Evolutionary conservation across 2,113 vertebrate genomes (phyloP).

Genomic region (Calidris pugnax): DNA sequence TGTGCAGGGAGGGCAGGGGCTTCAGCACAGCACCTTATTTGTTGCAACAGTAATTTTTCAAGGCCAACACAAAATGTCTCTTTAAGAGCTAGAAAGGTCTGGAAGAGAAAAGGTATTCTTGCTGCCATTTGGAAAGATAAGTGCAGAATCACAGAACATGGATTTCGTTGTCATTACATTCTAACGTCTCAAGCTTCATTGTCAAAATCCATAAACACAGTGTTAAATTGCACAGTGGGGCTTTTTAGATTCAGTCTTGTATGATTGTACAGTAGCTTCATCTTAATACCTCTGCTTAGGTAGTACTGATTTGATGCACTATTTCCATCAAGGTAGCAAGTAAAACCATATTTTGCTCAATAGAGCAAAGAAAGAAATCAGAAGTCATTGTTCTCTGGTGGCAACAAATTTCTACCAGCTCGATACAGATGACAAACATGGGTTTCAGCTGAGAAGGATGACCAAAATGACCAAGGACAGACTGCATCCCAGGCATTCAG

Average conservation of each 20-base stretch:
- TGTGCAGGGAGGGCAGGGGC: neutral
- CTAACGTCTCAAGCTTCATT: fast-evolving
- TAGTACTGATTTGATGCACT: neutral
- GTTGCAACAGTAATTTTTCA: neutral
- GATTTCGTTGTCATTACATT: neutral
- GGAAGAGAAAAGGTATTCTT: neutral
- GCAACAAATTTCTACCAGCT: neutral
- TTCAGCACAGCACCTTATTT: neutral
- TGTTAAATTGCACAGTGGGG: neutral
- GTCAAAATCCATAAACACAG: neutral
- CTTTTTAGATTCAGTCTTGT: neutral
- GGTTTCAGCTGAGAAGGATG: neutral
- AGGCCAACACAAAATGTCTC: neutral
- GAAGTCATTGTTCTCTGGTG: neutral
- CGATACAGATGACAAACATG: neutral
- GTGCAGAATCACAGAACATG: neutral
- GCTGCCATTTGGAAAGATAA: neutral
- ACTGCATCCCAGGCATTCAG: neutral
- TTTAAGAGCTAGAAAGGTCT: neutral
- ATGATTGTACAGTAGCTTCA: neutral
- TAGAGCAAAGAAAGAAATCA: neutral
- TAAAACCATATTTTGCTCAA: neutral
- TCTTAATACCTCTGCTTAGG: neutral
- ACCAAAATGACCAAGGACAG: neutral
- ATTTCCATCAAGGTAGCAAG: neutral